These are phyloP conservation scores for Barbus barbus DNA, from an alignment of 2,113 vertebrate species.

Conservation along the genomic window DNA sequence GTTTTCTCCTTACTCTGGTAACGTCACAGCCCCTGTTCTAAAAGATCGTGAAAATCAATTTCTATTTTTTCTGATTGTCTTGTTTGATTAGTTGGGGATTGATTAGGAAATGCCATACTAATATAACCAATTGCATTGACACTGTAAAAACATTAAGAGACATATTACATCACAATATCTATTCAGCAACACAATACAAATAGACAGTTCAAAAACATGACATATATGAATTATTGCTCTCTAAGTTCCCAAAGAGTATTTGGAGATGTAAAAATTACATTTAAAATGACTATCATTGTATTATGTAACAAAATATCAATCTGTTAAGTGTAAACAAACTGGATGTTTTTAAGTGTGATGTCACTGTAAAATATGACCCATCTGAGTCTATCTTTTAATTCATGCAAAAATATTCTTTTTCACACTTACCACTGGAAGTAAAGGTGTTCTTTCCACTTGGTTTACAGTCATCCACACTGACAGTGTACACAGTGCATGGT, in stretches of 20 bases:
- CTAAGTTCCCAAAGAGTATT: background rate
- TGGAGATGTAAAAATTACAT: background rate
- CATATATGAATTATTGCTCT: background rate
- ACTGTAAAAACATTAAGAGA: no score
- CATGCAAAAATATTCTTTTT: background rate
- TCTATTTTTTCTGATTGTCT: no score
- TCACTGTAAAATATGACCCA: background rate
- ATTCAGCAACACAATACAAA: background rate
- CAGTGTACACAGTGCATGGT: constrained; percentile 59
- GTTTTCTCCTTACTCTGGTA: no score
- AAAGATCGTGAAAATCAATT: no score
- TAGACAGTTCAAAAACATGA: background rate
- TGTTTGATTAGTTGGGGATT: no score
- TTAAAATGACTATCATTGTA: no score
- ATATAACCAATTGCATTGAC: no score
- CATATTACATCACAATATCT: background rate
- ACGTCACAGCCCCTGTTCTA: no score
- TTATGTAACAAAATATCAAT: background rate
- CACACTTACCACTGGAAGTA: constrained; percentile 22
- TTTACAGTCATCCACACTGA: background rate
- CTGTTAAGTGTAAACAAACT: background rate
- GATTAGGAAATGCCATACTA: no score
- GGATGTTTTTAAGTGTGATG: background rate
- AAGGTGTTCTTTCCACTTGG: fast-evolving
- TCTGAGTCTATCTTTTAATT: background rate